Evolutionary conservation across 2,113 vertebrate genomes (phyloP), one percentile per base, ranked within the genome.

Genomic region (Pachyramphus minor): DNA sequence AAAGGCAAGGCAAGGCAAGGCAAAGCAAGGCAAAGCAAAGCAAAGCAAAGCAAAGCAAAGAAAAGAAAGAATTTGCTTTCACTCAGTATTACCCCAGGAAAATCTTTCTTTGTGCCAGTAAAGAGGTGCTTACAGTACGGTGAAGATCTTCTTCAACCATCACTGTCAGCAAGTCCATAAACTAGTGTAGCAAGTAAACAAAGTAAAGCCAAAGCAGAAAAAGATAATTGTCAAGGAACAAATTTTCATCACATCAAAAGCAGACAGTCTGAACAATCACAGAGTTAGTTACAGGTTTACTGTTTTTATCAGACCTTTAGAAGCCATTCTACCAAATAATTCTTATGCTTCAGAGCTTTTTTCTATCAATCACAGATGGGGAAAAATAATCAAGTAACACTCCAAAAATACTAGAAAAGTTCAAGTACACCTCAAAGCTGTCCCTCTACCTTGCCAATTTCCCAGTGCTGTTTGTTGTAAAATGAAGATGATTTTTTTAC

Each of bases 221-320:
- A 83, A 73, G 6, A 5, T 31, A 84, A 66, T 42, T 88, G n/a
- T 18, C 62, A 76, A 58, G 39, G 63, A 82, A 62, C 14, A 63
- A 74, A 63, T 86, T 88, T 90, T 74, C 55, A 74, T 58, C 37
- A 74, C 6, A 44, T 41, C 37, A 59, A 67, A 22, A 95, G 74
- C 5, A 92, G 82, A 62, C 74, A 91, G 56, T 53, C 13, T 85
- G 53, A 94, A 62, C 20, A 80, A 85, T 52, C 47, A 30, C 1
- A 84, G 45, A 83, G 42, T 66, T 75, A 87, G 64, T 45, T 84
- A 72, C 52, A 91, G 30, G 30, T 9, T 5, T 93, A n/a, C 49
- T 83, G 49, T 9, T 91, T 93, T 88, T 83, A 37, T 83, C 75
- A 95, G 75, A 92, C 63, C 67, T 86, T 85, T 77, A 83, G 71